Evolutionary conservation across 2,888 invertebrate genomes (phyloP), one percentile per base, ranked within the genome.

Genomic region (Megalurothrips usitatus): DNA sequence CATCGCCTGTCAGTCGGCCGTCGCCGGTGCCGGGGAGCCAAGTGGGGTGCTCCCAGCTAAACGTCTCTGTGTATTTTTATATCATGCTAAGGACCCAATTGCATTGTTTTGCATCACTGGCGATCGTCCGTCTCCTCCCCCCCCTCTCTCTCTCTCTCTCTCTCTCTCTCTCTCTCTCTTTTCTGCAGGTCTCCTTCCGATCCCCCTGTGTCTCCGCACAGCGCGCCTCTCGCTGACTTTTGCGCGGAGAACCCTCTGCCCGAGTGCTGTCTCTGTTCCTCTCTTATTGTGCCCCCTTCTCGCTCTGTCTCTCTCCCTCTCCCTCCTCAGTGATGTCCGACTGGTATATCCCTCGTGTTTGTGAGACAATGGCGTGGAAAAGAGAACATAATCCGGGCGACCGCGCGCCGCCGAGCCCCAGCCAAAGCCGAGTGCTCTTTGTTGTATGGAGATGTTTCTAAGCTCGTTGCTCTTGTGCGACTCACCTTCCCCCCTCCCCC

Each of bases 41-140:
- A 26, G 12, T 26, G 68, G 26, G 26, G 26, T 75, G 68, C 68
- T 75, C 9, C 68, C 68, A 23, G 68, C 68, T 75, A 75, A 75
- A 75, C 68, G 68, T 9, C 68, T 11, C 8, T 26, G 23, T 75
- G 68, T 75, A 26, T 75, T 75, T 23, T 75, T 75, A 75, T 75
- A 75, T 75, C 68, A 75, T 75, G 68, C 68, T 12, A 75, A 26
- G 26, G 68, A 75, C 68, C 68, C 68, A 75, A 75, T 75, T 75
- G 68, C 68, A 75, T 75, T 75, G 68, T 75, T 75, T 75, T 75
- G 68, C 68, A 75, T 75, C 68, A 75, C 68, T 26, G 26, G 68
- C 68, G 68, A 12, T 75, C 68, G 23, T 26, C 9, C 68, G 58
- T 26, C 23, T 26, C 68, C 12, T 26, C 6, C 23, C 11, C 23